phyloP scores from a whole-genome alignment of 30 jellyfish, hydroid and myxozoan genomes.

The Turritopsis rubra region DNA sequence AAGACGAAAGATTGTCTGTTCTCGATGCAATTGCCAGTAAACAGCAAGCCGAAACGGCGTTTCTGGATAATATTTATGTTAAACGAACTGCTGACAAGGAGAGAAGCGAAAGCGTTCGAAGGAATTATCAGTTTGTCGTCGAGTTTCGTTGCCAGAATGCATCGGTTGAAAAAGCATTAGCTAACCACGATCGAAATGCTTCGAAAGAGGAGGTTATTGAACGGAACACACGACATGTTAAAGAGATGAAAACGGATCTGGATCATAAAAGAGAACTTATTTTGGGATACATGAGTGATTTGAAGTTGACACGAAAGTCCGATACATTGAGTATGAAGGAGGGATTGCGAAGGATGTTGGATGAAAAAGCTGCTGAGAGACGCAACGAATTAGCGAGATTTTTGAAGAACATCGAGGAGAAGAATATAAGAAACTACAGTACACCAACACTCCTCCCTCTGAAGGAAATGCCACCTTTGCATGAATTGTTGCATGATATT shows the following conservation, averaged over 20 bases:
- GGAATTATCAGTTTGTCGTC: neutral
- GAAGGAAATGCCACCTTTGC: slow-evolving; percentile 3
- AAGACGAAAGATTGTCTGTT: neutral
- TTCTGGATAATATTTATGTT: neutral
- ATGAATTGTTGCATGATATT: neutral
- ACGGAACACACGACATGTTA: neutral
- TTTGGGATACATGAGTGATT: neutral
- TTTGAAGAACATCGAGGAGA: neutral
- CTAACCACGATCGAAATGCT: slow-evolving; percentile 19
- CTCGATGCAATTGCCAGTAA: neutral
- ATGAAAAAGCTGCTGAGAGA: neutral
- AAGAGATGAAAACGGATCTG: neutral
- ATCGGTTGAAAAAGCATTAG: slow-evolving; percentile 19
- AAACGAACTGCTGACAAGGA: neutral
- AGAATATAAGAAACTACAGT: neutral
- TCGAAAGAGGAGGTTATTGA: neutral
- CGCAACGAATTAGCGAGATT: neutral
- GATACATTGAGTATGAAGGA: neutral
- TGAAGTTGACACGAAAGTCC: neutral
- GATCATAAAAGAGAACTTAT: neutral
- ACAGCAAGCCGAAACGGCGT: neutral
- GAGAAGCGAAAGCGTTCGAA: neutral
- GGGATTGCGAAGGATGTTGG: neutral
- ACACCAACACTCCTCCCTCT: slow-evolving; percentile 8
- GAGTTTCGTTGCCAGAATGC: slow-evolving; percentile 18